Evolutionary conservation across 2,113 vertebrate species (phyloP).

Genomic region (Crotalus viridis): DNA sequence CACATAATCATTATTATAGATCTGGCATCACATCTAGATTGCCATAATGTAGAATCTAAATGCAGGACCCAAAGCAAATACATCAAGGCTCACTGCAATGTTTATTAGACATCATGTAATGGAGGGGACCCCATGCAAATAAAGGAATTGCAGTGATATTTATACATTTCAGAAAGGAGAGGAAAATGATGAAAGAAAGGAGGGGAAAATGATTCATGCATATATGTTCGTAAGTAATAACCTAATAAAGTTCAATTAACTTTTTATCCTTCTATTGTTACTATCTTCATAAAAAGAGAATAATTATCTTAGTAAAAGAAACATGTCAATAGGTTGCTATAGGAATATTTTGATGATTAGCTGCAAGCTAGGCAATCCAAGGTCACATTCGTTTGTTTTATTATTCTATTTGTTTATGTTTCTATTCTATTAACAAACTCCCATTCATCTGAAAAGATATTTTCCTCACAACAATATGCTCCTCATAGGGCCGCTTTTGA

Average conservation of each 20-base stretch:
- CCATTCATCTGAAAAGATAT: not conserved
- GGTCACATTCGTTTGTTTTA: not conserved
- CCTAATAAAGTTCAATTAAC: not conserved
- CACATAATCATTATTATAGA: not conserved
- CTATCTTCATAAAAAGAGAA: not conserved
- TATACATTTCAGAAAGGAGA: not conserved
- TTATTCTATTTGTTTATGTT: not conserved
- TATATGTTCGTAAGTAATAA: not conserved
- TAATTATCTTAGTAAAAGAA: not conserved
- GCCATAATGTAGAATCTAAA: not conserved
- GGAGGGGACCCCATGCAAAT: not conserved
- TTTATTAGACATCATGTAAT: not conserved
- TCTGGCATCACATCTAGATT: not conserved
- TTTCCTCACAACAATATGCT: not conserved
- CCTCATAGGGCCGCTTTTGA: not conserved
- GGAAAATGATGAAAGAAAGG: not conserved
- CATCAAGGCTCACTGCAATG: not conserved
- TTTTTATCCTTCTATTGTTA: not conserved
- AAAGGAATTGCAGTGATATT: not conserved
- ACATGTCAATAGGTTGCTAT: not conserved
- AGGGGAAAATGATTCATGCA: not conserved
- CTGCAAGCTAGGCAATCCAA: not conserved
- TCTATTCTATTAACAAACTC: not conserved
- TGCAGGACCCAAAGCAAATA: not conserved
- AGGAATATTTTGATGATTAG: not conserved